Evolutionary conservation across 2,797 vertebrate species (phyloP).

Genomic region (Amblyopsis hoosieri): DNA sequence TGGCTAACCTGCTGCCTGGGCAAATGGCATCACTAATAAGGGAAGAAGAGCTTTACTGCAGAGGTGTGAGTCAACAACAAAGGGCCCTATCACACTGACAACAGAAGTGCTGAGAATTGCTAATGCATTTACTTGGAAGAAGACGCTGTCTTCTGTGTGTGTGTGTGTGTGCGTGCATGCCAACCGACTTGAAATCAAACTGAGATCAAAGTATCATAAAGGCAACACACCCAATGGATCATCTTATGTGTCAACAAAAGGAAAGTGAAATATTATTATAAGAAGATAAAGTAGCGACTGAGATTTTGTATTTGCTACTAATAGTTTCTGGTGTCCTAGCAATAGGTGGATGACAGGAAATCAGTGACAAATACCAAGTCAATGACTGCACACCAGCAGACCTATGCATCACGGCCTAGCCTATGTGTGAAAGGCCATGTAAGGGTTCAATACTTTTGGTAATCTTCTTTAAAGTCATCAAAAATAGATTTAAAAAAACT

Average conservation of each 20-base stretch:
- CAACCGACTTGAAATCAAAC: slow-evolving; percentile 24
- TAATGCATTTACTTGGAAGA: slow-evolving; percentile 66
- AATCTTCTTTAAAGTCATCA: too few relatives aligned
- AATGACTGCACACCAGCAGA: too few relatives aligned
- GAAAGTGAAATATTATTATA: not conserved
- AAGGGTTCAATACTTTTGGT: too few relatives aligned
- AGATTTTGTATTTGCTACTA: too few relatives aligned
- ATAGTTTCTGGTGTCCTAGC: too few relatives aligned
- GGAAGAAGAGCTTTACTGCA: slow-evolving; percentile 63
- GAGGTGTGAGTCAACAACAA: slow-evolving; percentile 68
- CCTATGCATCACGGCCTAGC: too few relatives aligned
- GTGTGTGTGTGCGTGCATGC: slow-evolving; percentile 1
- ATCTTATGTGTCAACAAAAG: slow-evolving; percentile 22
- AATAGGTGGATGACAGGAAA: too few relatives aligned
- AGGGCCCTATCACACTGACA: slow-evolving; percentile 67
- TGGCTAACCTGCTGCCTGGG: slow-evolving; percentile 53
- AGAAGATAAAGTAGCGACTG: too few relatives aligned
- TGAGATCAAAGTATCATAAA: slow-evolving; percentile 37
- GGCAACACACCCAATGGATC: slow-evolving; percentile 15
- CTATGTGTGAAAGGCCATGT: too few relatives aligned
- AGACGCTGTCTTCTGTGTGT: slow-evolving; percentile 10
- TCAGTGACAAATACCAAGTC: too few relatives aligned
- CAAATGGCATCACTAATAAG: slow-evolving; percentile 72
- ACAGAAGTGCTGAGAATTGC: slow-evolving; percentile 68
- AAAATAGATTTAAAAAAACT: too few relatives aligned